A percentile compares a stretch with the other conserved stretches of the same genome.
These are phyloP conservation scores for Coranthus polyacanthus DNA, from an alignment of 2,797 vertebrate species.

Conservation along the genomic window DNA sequence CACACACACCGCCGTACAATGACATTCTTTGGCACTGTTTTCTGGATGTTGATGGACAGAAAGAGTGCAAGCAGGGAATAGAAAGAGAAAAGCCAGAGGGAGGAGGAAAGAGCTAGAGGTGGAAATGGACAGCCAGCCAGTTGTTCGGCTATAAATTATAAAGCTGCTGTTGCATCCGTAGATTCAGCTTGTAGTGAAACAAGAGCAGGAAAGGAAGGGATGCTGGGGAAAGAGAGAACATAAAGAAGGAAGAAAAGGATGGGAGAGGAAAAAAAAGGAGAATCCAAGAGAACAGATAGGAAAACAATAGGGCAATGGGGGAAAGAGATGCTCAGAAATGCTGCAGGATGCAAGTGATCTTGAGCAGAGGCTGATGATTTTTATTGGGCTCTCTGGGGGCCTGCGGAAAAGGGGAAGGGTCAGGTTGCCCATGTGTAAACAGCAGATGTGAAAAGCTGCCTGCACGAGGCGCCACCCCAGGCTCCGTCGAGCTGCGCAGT, in stretches of 20 bases:
- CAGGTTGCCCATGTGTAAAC: conserved; percentile 76
- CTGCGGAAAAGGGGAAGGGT: conserved; percentile 62
- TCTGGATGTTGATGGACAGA: conserved; percentile 43
- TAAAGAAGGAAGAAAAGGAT: conserved; percentile 5
- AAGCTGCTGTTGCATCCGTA: conserved; percentile 31
- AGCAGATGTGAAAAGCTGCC: conserved; percentile 76
- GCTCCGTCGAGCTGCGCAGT: conserved; percentile 64
- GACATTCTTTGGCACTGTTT: conserved; percentile 37
- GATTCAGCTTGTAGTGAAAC: conserved; percentile 33
- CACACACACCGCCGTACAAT: conserved; percentile 22
- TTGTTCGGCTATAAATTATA: conserved; percentile 57
- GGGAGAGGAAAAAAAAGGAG: too few species aligned
- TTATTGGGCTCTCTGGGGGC: conserved; percentile 45
- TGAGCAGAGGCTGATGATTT: conserved; percentile 57
- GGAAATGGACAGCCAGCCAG: conserved; percentile 61
- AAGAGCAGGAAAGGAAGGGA: conserved; percentile 1
- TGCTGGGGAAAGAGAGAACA: background rate
- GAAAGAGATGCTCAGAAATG: conserved; percentile 26
- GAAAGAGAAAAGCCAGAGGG: conserved; percentile 26
- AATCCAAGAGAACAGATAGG: too few species aligned
- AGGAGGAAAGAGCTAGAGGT: conserved; percentile 65
- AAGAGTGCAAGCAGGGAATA: background rate
- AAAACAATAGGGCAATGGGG: background rate
- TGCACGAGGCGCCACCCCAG: conserved; percentile 58
- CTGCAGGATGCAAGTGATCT: conserved; percentile 44